These are phyloP conservation scores for Actinopyga echinites DNA, from an alignment of 53 echinoderm and acorn worm species.

Conservation along the genomic window DNA sequence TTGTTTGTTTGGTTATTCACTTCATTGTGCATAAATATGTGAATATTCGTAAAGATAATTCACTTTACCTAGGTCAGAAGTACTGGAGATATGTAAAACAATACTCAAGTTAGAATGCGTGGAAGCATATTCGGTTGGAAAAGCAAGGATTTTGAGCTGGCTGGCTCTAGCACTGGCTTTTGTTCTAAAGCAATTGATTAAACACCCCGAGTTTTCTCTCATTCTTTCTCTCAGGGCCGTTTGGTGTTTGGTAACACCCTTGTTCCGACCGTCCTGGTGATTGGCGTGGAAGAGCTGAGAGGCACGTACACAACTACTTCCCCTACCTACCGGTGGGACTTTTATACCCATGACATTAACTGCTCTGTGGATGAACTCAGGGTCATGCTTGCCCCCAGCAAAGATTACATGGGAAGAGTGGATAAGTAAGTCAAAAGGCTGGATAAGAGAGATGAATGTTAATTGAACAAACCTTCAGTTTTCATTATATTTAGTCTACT, in stretches of 20 bases:
- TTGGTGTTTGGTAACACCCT: slow-evolving; percentile 83
- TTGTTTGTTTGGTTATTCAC: no score
- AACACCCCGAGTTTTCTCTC: no score
- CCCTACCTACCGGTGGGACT: slow-evolving; percentile 69
- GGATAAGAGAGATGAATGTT: no score
- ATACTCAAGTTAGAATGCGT: background rate
- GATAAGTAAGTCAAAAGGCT: slow-evolving; percentile 66
- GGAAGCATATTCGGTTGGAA: background rate
- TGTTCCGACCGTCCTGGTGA: slow-evolving; percentile 72
- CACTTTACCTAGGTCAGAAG: no score
- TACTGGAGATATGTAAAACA: no score
- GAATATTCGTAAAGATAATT: no score
- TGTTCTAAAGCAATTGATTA: no score
- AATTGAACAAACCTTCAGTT: no score
- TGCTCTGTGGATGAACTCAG: slow-evolving; percentile 84
- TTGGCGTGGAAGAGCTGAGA: slow-evolving; percentile 83
- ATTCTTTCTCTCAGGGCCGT: slow-evolving; percentile 62
- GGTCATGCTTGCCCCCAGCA: slow-evolving; percentile 83
- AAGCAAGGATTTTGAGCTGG: background rate
- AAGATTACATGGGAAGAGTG: slow-evolving; percentile 73
- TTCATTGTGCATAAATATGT: no score
- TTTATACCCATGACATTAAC: slow-evolving; percentile 84
- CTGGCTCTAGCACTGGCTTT: background rate
- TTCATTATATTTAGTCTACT: no score
- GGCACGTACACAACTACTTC: slow-evolving; percentile 80